Conservation (phyloP, 2,113 vertebrate genomes). For the Caranx ignobilis region DNA sequence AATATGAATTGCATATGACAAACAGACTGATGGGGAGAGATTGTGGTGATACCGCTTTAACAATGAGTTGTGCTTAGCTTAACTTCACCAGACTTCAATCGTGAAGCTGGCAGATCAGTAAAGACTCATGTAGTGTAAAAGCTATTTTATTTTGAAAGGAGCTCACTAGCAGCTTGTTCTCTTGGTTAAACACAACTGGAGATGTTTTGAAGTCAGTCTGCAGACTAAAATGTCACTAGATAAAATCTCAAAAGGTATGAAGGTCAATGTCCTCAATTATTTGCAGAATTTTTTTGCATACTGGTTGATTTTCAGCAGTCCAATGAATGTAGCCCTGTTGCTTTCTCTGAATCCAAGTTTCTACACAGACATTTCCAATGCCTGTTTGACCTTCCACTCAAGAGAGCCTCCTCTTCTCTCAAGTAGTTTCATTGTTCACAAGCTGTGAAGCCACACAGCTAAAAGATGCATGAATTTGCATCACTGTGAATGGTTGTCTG, state of each 20-base stretch:
- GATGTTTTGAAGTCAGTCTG: not conserved
- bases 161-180: not conserved
- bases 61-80: not conserved
- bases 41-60: not conserved
- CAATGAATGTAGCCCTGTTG: not conserved
- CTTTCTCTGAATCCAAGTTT: not conserved
- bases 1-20: not conserved
- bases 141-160: not conserved
- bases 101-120: not conserved
- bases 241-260: not conserved
- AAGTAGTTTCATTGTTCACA: not conserved
- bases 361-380: not conserved
- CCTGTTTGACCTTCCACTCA: not conserved
- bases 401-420: not conserved
- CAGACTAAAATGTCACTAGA: not conserved
- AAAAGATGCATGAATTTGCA: slow-evolving; percentile 22
- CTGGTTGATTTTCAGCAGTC: not conserved
- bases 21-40: not conserved
- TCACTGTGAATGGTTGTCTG: not conserved
- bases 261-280: not conserved
- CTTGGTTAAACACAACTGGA: not conserved
- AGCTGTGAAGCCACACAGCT: not conserved
- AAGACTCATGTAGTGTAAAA: not conserved
- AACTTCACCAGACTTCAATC: not conserved
- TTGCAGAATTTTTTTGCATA: not conserved